phyloP scores from a whole-genome alignment of 2,888 invertebrate genomes.

The Sisyra terminalis region DNA sequence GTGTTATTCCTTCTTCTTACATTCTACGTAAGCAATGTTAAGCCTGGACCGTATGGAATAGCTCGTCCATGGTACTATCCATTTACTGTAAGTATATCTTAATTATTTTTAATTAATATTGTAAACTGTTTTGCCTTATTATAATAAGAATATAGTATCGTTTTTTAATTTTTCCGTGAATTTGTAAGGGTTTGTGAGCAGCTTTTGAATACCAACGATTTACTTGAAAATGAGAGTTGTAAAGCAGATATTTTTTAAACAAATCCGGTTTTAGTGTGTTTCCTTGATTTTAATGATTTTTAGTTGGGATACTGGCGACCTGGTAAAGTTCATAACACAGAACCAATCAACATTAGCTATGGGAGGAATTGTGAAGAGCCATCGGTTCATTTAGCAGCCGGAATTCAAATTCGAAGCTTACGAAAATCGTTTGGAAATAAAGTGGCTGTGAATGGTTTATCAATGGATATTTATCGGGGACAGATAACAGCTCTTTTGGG shows the following conservation, averaged over 20 bases:
- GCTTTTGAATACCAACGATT: too few species aligned
- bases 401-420: constrained; percentile 33
- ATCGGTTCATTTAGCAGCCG: constrained; percentile 18
- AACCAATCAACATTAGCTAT: not conserved
- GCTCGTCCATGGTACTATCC: constrained; percentile 29
- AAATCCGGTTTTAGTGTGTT: too few species aligned
- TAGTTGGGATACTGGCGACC: not conserved
- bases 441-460: constrained; percentile 49
- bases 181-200: too few species aligned
- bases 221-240: too few species aligned
- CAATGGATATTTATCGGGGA: constrained; percentile 59
- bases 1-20: constrained; percentile 34
- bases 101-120: not conserved
- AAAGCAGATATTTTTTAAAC: too few species aligned
- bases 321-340: not conserved
- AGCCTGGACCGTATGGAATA: constrained; percentile 46
- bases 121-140: too few species aligned
- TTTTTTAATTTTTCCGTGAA: too few species aligned
- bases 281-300: too few species aligned
- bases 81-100: constrained; percentile 11
- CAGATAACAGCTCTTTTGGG: constrained; percentile 79
- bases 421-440: constrained; percentile 26
- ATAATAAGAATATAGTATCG: too few species aligned
- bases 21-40: constrained; percentile 37
- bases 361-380: constrained; percentile 1